Evolutionary conservation across 2,113 vertebrate species (phyloP).

Genomic region (Emydocephalus ijimae): DNA sequence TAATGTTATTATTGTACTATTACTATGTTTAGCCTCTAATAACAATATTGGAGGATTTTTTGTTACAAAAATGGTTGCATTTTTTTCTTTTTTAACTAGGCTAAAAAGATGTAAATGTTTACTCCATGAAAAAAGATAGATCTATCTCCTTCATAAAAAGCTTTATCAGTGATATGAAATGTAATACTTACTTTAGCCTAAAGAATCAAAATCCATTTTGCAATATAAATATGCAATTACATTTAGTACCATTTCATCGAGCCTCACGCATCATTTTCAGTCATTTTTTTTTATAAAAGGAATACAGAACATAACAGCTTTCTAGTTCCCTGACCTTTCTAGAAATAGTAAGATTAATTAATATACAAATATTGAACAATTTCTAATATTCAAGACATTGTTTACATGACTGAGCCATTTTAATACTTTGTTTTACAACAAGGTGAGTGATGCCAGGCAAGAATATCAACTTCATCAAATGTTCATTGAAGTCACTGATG

Average conservation of each 20-base stretch:
- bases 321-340: slow-evolving; percentile 35
- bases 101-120: background rate
- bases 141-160: background rate
- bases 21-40: background rate
- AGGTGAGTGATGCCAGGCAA: slow-evolving; percentile 29
- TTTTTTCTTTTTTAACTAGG: background rate
- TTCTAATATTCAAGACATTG: slow-evolving; percentile 12
- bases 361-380: slow-evolving; percentile 34
- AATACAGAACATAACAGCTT: slow-evolving; percentile 33
- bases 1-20: background rate
- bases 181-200: slow-evolving; percentile 7
- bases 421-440: background rate
- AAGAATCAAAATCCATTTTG: slow-evolving; percentile 29
- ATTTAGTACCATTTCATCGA: slow-evolving; percentile 50
- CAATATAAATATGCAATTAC: slow-evolving; percentile 45
- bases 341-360: slow-evolving; percentile 21
- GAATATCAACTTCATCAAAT: slow-evolving; percentile 13
- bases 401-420: slow-evolving; percentile 30
- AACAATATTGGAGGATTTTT: background rate
- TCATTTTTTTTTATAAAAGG: slow-evolving; percentile 49
- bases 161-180: background rate
- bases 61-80: background rate
- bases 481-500: background rate
- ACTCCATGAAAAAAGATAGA: background rate
- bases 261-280: slow-evolving; percentile 41